Base-by-base conservation (phyloP, 2,888 invertebrate genomes). In the Melanotus villosus region DNA sequence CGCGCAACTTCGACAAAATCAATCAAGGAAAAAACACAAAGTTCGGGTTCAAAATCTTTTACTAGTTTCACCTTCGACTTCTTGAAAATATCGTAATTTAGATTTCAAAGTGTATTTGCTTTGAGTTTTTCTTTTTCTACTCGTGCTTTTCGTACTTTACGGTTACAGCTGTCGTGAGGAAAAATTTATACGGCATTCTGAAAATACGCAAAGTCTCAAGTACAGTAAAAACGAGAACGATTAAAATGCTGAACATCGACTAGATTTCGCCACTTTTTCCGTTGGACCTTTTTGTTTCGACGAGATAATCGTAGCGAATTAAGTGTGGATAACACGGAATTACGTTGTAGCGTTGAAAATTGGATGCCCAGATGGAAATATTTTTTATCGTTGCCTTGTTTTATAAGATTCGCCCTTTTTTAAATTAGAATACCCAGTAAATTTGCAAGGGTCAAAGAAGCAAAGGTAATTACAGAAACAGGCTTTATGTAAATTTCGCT, bases 131-230 rank as follows among this genome's bases (percentile, higher is more conserved):
- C 34, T 60, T 60, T 32, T 47, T 5, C 14, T 19, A 60, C 59
- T 47, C 59, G 59, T 60, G n/a, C n/a, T n/a, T 45, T 47, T 21
- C 32, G 21, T 34, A 34, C 45, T 60, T 60, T 60, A 60, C 58
- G 58, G 43, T 34, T 43, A 43, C 23, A 38, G 43, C 23, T 19
- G 45, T 45, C 32, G 43, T 60, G 59, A 47, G 43, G 14, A 60
- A 60, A 60, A 60, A 60, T 60, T 47, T 60, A 47, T 47, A 45
- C 21, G 16, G 43, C n/a, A 21, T n/a, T 12, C 47, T 1, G n/a
- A n/a, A 47, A 19, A 47, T 47, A 47, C 18, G 47, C 23, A 21
- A 47, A 47, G 23, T 47, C 47, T 23, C 23, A 5, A n/a, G n/a
- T 23, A 26, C 12, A 10, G 23, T 12, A n/a, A 12, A 23, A 41